These are phyloP conservation scores for Belonocnema kinseyi DNA, from an alignment of 1,140 invertebrate species.

Conservation along the genomic window DNA sequence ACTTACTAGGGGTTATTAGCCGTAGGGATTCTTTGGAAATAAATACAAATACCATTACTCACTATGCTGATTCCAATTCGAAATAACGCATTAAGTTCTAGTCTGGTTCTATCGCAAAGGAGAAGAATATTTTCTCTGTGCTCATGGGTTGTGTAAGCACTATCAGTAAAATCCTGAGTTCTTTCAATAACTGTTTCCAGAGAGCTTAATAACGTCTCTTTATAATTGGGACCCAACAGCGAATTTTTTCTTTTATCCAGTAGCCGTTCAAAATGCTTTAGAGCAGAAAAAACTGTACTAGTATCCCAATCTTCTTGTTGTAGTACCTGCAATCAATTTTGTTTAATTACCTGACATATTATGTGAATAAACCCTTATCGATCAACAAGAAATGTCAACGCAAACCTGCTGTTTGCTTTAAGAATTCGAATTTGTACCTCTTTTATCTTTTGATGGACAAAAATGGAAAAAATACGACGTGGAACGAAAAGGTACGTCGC, in stretches of 20 bases:
- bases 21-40: too few species aligned
- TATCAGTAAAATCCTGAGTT: conserved; percentile 99
- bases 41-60: conserved; percentile 62
- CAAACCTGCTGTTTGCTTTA: too few species aligned
- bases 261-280: conserved; percentile 89
- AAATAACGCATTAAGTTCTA: conserved; percentile 91
- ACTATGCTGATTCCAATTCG: conserved; percentile 90
- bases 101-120: conserved; percentile 90
- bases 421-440: too few species aligned
- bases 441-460: too few species aligned
- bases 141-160: conserved; percentile 97
- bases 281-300: conserved; percentile 85
- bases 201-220: conserved; percentile 87
- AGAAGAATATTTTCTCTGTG: conserved; percentile 96
- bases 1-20: too few species aligned
- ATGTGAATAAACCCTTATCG: too few species aligned
- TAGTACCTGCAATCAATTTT: conserved; percentile 59
- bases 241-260: conserved; percentile 88
- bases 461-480: too few species aligned
- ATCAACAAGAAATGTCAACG: too few species aligned
- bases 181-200: conserved; percentile 95
- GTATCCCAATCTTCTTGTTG: conserved; percentile 81
- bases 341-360: neutral
- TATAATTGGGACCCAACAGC: conserved; percentile 77
- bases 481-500: too few species aligned